A percentile compares a stretch with the other conserved stretches of the same genome.
Conservation (phyloP, 2,888 invertebrate species). For the Elaeidobius kamerunicus region DNA sequence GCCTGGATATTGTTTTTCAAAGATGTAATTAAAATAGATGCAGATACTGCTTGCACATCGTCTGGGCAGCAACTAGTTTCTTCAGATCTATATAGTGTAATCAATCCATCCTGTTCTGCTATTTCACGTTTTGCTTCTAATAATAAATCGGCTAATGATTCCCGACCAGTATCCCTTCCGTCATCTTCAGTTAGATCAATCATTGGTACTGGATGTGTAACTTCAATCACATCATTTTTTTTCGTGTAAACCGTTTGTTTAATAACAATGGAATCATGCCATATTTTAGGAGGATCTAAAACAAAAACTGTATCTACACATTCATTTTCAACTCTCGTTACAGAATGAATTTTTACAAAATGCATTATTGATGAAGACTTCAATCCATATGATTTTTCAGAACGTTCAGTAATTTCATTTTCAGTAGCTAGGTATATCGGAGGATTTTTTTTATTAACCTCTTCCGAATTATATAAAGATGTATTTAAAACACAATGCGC, state of each 20-base stretch:
- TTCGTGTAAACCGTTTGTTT: neutral
- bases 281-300: neutral
- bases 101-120: neutral
- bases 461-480: neutral
- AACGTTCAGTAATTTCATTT: neutral
- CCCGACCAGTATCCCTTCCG: neutral
- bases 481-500: conserved; percentile 3
- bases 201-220: conserved; percentile 2
- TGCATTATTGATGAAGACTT: too few species aligned
- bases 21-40: conserved; percentile 12
- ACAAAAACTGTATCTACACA: conserved; percentile 2
- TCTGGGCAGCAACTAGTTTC: neutral
- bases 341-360: neutral
- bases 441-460: neutral
- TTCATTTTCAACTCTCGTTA: neutral
- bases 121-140: conserved; percentile 10
- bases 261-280: neutral
- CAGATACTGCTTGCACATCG: conserved; percentile 14
- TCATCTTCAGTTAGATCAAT: conserved; percentile 10
- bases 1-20: too few species aligned
- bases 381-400: neutral
- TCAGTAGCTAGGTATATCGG: conserved; percentile 3
- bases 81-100: conserved; percentile 12
- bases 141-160: neutral
- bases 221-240: conserved; percentile 7